Evolutionary conservation across 2,113 vertebrate species (phyloP).

Genomic region (Anguilla rostrata): DNA sequence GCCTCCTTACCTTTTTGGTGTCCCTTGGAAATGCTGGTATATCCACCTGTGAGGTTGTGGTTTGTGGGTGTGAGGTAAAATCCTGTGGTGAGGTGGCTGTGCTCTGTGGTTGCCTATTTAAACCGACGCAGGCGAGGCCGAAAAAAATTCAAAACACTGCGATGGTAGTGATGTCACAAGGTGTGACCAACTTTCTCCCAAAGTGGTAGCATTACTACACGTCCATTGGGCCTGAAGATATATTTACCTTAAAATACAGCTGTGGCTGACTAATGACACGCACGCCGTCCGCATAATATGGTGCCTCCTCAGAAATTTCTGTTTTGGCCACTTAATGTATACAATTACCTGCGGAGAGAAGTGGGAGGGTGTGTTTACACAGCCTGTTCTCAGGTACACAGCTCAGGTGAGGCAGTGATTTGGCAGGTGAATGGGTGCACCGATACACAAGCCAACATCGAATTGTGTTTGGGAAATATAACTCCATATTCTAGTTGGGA

Average conservation of each 20-base stretch:
- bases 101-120: slow-evolving; percentile 23
- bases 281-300: slow-evolving; percentile 19
- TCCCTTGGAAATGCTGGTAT: neutral
- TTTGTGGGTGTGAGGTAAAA: neutral
- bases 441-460: neutral
- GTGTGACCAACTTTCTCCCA: slow-evolving; percentile 20
- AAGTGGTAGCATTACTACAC: slow-evolving; percentile 5
- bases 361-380: slow-evolving; percentile 29
- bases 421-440: slow-evolving; percentile 16
- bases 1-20: slow-evolving; percentile 14
- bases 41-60: slow-evolving; percentile 6
- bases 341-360: slow-evolving; percentile 20
- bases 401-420: neutral
- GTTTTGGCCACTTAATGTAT: slow-evolving; percentile 27
- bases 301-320: slow-evolving; percentile 28
- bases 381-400: slow-evolving; percentile 10
- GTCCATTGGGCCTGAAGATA: slow-evolving; percentile 25
- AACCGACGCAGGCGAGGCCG: slow-evolving; percentile 3
- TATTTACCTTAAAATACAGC: slow-evolving; percentile 28
- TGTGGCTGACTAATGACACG: slow-evolving; percentile 24
- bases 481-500: neutral
- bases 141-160: neutral
- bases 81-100: slow-evolving; percentile 3
- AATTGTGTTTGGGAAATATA: neutral
- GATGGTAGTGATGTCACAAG: slow-evolving; percentile 23